Percentiles rank a stretch among this genome's conserved stretches.
These are phyloP conservation scores for Bagarius yarrelli DNA, from an alignment of 2,113 vertebrate species.

Conservation along the genomic window DNA sequence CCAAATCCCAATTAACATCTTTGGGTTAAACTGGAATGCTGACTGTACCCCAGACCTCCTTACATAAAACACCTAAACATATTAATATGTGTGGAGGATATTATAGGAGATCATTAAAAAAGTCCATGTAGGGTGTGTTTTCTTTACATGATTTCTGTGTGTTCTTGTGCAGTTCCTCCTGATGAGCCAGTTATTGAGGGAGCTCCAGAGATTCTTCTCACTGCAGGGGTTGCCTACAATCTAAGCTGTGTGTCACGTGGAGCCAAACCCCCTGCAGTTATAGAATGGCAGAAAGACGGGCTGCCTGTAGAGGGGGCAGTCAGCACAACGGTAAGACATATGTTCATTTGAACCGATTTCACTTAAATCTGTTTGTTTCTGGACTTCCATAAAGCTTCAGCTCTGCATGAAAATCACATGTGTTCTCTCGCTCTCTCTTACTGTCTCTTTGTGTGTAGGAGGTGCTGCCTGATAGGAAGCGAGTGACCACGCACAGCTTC, in stretches of 20 bases:
- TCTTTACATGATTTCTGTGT: not conserved
- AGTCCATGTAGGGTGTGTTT: not conserved
- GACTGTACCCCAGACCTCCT: no score
- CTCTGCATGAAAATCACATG: not conserved
- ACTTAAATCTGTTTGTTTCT: not conserved
- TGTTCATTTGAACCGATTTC: not conserved
- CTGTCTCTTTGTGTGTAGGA: slow-evolving; percentile 68
- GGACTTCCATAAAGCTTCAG: not conserved
- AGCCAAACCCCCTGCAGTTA: slow-evolving; percentile 84
- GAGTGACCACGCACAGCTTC: slow-evolving; percentile 84
- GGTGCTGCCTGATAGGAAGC: slow-evolving; percentile 83
- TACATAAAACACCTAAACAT: no score
- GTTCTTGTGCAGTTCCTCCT: slow-evolving; percentile 74
- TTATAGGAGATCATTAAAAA: not conserved
- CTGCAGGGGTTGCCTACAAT: slow-evolving; percentile 84
- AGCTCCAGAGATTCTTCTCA: slow-evolving; percentile 84
- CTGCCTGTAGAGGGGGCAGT: slow-evolving; percentile 78
- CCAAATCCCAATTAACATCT: no score
- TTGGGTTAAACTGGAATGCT: no score
- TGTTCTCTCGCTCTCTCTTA: not conserved
- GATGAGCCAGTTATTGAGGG: slow-evolving; percentile 88
- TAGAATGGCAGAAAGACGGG: slow-evolving; percentile 87
- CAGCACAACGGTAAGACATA: slow-evolving; percentile 76
- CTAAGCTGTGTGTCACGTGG: slow-evolving; percentile 88
- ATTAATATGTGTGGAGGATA: no score